Conservation (phyloP, 37 sponge, comb jelly and placozoan genomes). For the Axinella damicornis region DNA sequence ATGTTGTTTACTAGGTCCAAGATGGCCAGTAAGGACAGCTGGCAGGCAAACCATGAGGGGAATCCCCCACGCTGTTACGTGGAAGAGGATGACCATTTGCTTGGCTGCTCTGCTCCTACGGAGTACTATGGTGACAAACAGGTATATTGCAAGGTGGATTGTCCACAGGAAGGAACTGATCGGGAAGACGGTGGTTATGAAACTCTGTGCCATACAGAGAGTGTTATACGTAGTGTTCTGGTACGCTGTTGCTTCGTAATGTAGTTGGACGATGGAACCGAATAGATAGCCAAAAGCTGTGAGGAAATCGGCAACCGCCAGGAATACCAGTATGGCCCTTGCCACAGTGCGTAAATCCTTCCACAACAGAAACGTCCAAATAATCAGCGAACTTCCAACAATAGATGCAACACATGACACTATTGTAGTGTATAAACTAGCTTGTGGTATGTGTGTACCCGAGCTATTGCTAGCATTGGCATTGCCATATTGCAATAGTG, state of each 20-base stretch:
- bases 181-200: constrained; percentile 58
- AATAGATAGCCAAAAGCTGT: constrained; percentile 66
- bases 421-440: constrained; percentile 18
- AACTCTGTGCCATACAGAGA: constrained; percentile 51
- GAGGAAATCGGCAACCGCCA: constrained; percentile 73
- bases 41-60: constrained; percentile 44
- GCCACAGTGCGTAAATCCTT: constrained; percentile 39
- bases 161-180: constrained; percentile 74
- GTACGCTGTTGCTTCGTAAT: not conserved
- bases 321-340: constrained; percentile 62
- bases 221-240: not conserved
- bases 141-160: constrained; percentile 55
- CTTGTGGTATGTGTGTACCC: too few relatives aligned
- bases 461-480: too few relatives aligned
- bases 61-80: constrained; percentile 60
- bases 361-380: constrained; percentile 42
- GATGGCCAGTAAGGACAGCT: not conserved
- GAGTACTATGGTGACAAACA: constrained; percentile 45
- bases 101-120: constrained; percentile 9
- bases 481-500: too few relatives aligned
- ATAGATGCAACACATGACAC: constrained; percentile 41
- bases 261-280: constrained; percentile 3
- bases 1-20: constrained; percentile 20
- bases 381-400: constrained; percentile 60
- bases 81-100: constrained; percentile 48